phyloP scores from a whole-genome alignment of 2,113 vertebrate species.

The Steatornis caripensis region DNA sequence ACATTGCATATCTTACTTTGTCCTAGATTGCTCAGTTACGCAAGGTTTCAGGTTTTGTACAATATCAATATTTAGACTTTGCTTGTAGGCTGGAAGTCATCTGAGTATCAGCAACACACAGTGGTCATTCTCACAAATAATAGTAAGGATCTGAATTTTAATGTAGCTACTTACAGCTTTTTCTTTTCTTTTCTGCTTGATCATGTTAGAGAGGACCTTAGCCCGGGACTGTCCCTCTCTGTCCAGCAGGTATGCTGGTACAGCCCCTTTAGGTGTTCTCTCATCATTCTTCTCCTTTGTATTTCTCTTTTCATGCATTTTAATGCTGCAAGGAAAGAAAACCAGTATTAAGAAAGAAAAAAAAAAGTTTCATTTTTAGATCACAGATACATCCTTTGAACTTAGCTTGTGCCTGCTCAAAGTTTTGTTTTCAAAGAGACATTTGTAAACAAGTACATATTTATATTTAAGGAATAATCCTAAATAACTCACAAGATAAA shows the following conservation, averaged over 20 bases:
- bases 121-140: background rate
- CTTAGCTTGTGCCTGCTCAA: too few species aligned
- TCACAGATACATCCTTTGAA: too few species aligned
- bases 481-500: too few species aligned
- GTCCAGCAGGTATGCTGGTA: slow-evolving; percentile 93
- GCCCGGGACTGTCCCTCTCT: slow-evolving; percentile 92
- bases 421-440: too few species aligned
- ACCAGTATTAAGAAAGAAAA: background rate
- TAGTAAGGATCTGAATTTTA: background rate
- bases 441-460: too few species aligned
- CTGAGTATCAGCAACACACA: background rate
- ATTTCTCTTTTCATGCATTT: slow-evolving; percentile 97
- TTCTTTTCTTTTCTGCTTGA: slow-evolving; percentile 98
- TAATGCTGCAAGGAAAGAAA: slow-evolving; percentile 78
- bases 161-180: slow-evolving; percentile 88
- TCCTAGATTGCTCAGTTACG: background rate
- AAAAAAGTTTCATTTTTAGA: background rate
- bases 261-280: slow-evolving; percentile 92
- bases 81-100: background rate
- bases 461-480: too few species aligned
- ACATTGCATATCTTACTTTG: background rate
- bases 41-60: background rate
- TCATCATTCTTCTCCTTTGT: slow-evolving; percentile 94
- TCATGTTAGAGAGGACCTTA: slow-evolving; percentile 98
- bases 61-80: background rate